These are phyloP conservation scores for Byasa hedistus DNA, from an alignment of 2,888 invertebrate species.

Conservation along the genomic window DNA sequence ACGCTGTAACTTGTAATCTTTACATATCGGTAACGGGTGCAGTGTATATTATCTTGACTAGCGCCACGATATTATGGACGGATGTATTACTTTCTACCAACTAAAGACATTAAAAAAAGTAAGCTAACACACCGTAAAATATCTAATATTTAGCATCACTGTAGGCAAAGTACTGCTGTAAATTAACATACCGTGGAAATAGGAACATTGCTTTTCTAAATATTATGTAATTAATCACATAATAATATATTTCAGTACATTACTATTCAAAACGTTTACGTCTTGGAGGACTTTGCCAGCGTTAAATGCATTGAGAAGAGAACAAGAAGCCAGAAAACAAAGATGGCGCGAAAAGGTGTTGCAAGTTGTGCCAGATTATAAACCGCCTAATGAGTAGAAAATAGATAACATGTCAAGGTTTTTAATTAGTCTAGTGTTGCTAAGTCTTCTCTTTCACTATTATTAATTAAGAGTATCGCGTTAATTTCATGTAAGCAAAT, in stretches of 20 bases:
- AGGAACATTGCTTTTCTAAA: background rate
- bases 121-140: too few relatives aligned
- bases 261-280: conserved; percentile 64
- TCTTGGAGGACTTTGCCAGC: conserved; percentile 84
- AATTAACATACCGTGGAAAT: background rate
- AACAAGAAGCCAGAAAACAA: conserved; percentile 83
- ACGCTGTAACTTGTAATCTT: too few relatives aligned
- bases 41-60: too few relatives aligned
- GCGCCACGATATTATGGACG: too few relatives aligned
- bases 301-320: conserved; percentile 81
- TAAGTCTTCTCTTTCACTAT: background rate
- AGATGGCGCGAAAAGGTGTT: conserved; percentile 86
- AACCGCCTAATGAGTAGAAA: conserved; percentile 73
- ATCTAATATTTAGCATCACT: too few relatives aligned
- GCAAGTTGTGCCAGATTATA: conserved; percentile 85
- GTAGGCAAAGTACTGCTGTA: too few relatives aligned
- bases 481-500: too few relatives aligned
- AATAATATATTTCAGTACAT: conserved; percentile 56
- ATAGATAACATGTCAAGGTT: background rate
- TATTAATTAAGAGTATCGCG: too few relatives aligned
- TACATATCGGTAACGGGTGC: too few relatives aligned
- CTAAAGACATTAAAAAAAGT: too few relatives aligned
- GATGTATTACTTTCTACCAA: too few relatives aligned
- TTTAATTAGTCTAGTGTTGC: background rate
- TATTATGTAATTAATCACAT: background rate